Base-by-base conservation (phyloP, 2,797 vertebrate species). In the Lepus townsendii region DNA sequence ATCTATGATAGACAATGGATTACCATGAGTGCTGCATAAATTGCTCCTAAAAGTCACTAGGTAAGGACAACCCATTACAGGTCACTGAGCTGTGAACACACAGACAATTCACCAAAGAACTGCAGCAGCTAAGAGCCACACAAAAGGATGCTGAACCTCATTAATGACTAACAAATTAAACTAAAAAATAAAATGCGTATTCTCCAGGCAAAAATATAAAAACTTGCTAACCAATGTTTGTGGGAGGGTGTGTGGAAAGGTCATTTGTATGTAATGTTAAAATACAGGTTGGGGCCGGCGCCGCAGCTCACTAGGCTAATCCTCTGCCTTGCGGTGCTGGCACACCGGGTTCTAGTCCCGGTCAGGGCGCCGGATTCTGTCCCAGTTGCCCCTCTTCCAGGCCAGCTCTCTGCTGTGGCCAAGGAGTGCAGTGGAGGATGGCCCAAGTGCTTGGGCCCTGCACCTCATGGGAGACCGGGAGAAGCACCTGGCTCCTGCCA, bases 121-220 rank as follows among this genome's bases (percentile, higher is more conserved):
- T 9, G 60, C 13, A 77, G 91, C 11, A 93, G 24, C 66, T 83
- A 63, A 32, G 26, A 78, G 78, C 7, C 66, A 38, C 22, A 93
- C 9, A 14, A 82, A 91, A 95, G 84, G 24, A 80, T 24, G 47
- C 20, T 75, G 10, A 73, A 7, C 14, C 3, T 84, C 7, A 50
- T 16, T 82, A 71, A 90, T 26, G 52, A 88, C 69, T 80, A 85
- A 82, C 62, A 89, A 88, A 75, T 73, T 69, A 79, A 88, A 42
- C 32, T 68, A 22, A 63, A 91, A 94, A 35, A 30, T 24, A 90
- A 90, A 79, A 52, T 79, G n/a, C 2, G 2, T 83, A 52, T 91
- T 83, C n/a, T 57, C 71, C 42, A 62, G 35, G 20, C 26, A 91
- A 88, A 93, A 79, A 72, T 42, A 19, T 26, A 71, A 92, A 85